phyloP scores from a whole-genome alignment of 2,888 invertebrate species.

The Pantelozetes paolii region DNA sequence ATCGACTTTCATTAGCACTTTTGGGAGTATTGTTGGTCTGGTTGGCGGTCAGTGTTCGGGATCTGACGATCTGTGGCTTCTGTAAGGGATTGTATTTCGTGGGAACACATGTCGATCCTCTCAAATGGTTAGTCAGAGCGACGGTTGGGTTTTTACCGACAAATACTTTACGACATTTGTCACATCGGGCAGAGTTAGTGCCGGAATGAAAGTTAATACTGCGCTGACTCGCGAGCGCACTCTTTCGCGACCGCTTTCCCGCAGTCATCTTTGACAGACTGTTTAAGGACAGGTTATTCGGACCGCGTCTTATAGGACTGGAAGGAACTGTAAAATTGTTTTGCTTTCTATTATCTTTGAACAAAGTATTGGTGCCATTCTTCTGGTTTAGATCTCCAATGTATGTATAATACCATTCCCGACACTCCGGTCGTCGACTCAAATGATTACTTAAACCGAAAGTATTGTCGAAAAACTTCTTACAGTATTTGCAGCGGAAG shows the following conservation, averaged over 20 bases:
- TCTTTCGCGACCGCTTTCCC: not conserved
- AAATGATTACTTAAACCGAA: constrained; percentile 39
- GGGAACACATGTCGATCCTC: constrained; percentile 14
- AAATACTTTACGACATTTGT: constrained; percentile 36
- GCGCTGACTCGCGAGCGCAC: not conserved
- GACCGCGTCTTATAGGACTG: too few species aligned
- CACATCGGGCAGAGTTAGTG: constrained; percentile 30
- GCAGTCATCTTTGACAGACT: not conserved
- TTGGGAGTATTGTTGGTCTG: too few species aligned
- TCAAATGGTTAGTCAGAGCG: constrained; percentile 38
- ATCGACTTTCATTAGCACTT: not conserved
- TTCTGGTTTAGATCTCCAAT: constrained; percentile 14
- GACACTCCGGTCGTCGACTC: constrained; percentile 35
- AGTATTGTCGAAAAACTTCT: constrained; percentile 2
- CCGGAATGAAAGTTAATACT: not conserved
- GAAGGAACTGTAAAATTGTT: too few species aligned
- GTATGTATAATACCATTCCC: constrained; percentile 35
- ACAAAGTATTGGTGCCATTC: too few species aligned
- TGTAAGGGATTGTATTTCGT: not conserved
- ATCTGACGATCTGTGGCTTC: not conserved
- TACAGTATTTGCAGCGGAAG: constrained; percentile 29
- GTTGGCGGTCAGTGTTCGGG: not conserved
- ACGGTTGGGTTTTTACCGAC: constrained; percentile 39
- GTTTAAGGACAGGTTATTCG: too few species aligned
- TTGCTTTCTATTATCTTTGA: too few species aligned